Conservation (phyloP, 2,113 vertebrate species). For the Dryoscopus gambensis region DNA sequence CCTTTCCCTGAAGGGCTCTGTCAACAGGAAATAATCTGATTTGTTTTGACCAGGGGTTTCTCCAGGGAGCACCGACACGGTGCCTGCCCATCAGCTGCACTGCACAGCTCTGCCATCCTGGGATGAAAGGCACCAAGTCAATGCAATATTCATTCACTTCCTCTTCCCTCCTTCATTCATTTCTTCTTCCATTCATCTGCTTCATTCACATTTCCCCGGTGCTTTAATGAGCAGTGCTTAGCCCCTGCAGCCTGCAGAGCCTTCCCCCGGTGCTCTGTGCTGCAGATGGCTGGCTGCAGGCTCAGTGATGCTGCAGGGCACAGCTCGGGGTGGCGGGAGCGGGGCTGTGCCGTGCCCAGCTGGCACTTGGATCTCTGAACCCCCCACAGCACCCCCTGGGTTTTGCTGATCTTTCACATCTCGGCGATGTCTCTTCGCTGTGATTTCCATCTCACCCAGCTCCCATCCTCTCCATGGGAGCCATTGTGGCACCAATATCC, state of each 20-base stretch:
- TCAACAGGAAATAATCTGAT: constrained; percentile 20
- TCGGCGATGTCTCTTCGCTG: not conserved
- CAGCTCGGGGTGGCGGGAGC: not conserved
- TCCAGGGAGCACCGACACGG: not conserved
- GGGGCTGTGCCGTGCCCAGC: not conserved
- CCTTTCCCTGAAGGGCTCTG: not conserved
- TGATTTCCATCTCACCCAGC: not conserved
- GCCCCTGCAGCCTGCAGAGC: constrained; percentile 35
- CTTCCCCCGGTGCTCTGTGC: not conserved
- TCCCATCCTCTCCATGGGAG: rapidly evolving
- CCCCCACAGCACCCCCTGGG: not conserved
- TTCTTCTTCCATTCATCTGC: constrained; percentile 57
- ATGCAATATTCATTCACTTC: constrained; percentile 66
- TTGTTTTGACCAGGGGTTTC: not conserved
- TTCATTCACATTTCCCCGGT: constrained; percentile 57
- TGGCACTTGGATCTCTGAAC: not conserved
- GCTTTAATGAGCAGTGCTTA: constrained; percentile 37
- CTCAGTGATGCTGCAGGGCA: not conserved
- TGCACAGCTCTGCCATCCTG: not conserved
- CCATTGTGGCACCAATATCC: rapidly evolving
- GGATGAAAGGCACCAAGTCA: constrained; percentile 38
- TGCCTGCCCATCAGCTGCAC: not conserved
- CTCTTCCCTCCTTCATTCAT: constrained; percentile 61
- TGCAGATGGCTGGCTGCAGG: constrained; percentile 5
- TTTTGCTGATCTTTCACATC: not conserved